Base-by-base conservation (phyloP, 2,113 vertebrate genomes). In the Gavia stellata region DNA sequence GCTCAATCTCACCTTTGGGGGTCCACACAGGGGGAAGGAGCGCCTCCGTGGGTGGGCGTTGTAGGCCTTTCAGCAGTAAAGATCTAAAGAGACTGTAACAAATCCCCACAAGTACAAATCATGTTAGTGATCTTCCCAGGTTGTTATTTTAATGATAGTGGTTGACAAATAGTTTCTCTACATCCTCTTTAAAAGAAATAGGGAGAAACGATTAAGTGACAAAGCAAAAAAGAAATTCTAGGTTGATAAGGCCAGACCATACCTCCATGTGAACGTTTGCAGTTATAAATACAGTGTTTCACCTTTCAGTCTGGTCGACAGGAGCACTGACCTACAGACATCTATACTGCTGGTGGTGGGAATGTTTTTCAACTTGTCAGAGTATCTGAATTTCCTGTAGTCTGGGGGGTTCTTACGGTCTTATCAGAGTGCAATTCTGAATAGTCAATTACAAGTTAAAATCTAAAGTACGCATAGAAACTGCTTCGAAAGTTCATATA, bases 181-280 rank as follows among this genome's bases (percentile, higher is more conserved):
- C 19, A 9, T 10, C 23, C 14, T 65, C 34, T 73, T 40, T 47
- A 38, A 42, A 84, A 63, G 55, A n/a, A 56, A 33, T 0, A 16
- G 19, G 50, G 63, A 62, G 59, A 12, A 29, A 18, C 0, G 3
- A 6, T 2, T 12, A 71, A 47, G 61, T 24, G 82, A 59, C 80
- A 88, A 45, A 83, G 63, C 70, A 55, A 24, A 59, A 31, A 40
- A 45, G 17, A 12, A 40, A 19, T 29, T 53, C 9, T 53, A 25
- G 85, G 20, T 9, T 28, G 61, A 1, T 24, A 6, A 68, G 36
- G 62, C 44, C 66, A 74, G 55, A 3, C 50, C 81, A 26, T 42
- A 5, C 55, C 14, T 85, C 66, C 24, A 0, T 5, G 29, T 9
- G 55, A 10, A 16, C 28, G 7, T 4, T 21, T 12, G 1, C 2